phyloP scores from a whole-genome alignment of 1,140 invertebrate genomes.

The Centruroides sculpturatus region DNA sequence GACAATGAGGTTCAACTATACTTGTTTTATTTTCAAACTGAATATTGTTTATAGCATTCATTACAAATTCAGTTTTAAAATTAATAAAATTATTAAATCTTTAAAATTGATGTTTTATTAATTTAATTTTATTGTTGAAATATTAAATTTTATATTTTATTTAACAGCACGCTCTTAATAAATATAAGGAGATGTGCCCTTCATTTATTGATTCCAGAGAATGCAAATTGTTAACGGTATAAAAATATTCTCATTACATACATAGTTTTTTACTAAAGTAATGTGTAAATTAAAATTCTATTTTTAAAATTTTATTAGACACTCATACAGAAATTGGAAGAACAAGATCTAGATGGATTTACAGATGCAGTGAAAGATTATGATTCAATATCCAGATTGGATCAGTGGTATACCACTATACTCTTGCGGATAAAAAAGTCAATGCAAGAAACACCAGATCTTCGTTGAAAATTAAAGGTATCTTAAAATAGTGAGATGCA shows the following conservation, averaged over 20 bases:
- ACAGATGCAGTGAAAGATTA: conserved; percentile 92
- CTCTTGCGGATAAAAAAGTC: conserved; percentile 88
- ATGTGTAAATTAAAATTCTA: not conserved
- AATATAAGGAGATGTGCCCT: conserved; percentile 87
- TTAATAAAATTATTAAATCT: too few relatives aligned
- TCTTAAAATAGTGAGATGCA: too few relatives aligned
- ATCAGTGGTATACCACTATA: conserved; percentile 96
- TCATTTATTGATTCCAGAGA: conserved; percentile 86
- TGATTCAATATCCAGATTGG: conserved; percentile 90
- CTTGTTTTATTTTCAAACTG: too few relatives aligned
- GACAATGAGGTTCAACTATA: too few relatives aligned
- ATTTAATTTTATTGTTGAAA: too few relatives aligned
- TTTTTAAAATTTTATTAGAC: conserved; percentile 37
- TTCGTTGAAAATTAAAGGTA: not conserved
- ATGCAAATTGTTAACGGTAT: conserved; percentile 84
- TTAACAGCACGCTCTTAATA: conserved; percentile 60
- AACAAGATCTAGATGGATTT: conserved; percentile 88
- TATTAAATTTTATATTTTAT: too few relatives aligned
- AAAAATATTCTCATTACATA: not conserved
- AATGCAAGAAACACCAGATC: conserved; percentile 11
- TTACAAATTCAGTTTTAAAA: too few relatives aligned
- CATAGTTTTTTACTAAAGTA: not conserved
- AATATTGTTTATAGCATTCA: too few relatives aligned
- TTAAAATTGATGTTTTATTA: too few relatives aligned
- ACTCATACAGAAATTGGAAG: conserved; percentile 78